Conservation (phyloP, 2,113 vertebrate genomes). For the Ovis aries region ARS-UI_Ramb_v3.0 NC_056056.1:192886001-192886500, state of each 20-base stretch:
- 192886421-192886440: accelerated
- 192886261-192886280: neutral
- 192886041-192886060: neutral
- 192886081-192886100: accelerated
- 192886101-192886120: neutral
- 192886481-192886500: neutral
- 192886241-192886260: neutral
- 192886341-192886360: neutral
- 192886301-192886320: neutral
- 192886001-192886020: neutral
- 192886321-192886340: neutral
- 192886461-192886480: neutral
- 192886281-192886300: accelerated
- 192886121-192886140: neutral
- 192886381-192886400: neutral
- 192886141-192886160: neutral
- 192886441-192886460: neutral
- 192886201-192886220: neutral
- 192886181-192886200: neutral
- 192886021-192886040: neutral
- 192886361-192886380: neutral
- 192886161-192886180: neutral
- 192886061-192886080: neutral
- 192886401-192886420: neutral
- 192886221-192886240: neutral